phyloP scores from a whole-genome alignment of 2,797 vertebrate species.

The Centropyge bicolor region DNA sequence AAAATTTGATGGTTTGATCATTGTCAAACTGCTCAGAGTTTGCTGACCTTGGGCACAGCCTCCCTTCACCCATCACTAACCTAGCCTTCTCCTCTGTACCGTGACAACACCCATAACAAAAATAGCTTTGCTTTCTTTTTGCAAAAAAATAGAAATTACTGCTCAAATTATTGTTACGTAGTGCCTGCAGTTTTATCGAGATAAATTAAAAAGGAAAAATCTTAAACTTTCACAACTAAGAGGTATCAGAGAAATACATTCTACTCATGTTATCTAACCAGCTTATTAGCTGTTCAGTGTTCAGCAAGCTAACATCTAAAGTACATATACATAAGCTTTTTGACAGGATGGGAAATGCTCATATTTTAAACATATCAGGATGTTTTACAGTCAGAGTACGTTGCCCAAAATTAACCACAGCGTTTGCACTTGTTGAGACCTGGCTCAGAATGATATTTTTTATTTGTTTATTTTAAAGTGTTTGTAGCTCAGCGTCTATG shows the following conservation, averaged over 20 bases:
- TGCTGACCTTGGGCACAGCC: conserved; percentile 61
- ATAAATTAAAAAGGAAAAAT: conserved; percentile 33
- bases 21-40: conserved; percentile 45
- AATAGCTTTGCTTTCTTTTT: conserved; percentile 80
- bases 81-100: conserved; percentile 81
- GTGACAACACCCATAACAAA: conserved; percentile 76
- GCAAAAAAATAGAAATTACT: conserved; percentile 82
- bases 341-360: conserved; percentile 74
- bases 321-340: conserved; percentile 85
- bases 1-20: conserved; percentile 31
- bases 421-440: conserved; percentile 55
- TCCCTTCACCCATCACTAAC: conserved; percentile 68
- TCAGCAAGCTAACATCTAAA: conserved; percentile 86
- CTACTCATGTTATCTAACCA: conserved; percentile 84
- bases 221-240: conserved; percentile 24
- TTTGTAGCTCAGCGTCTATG: conserved; percentile 41
- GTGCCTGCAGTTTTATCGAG: conserved; percentile 82
- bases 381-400: conserved; percentile 37
- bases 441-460: conserved; percentile 32
- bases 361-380: conserved; percentile 75
- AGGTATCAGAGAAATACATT: conserved; percentile 85
- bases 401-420: conserved; percentile 42
- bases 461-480: conserved; percentile 47
- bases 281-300: conserved; percentile 88
- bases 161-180: conserved; percentile 75